Percentiles rank a stretch among this genome's conserved stretches.
phyloP scores from a whole-genome alignment of 92 coral and sea anemone species.

The Plumapathes pennacea region DNA sequence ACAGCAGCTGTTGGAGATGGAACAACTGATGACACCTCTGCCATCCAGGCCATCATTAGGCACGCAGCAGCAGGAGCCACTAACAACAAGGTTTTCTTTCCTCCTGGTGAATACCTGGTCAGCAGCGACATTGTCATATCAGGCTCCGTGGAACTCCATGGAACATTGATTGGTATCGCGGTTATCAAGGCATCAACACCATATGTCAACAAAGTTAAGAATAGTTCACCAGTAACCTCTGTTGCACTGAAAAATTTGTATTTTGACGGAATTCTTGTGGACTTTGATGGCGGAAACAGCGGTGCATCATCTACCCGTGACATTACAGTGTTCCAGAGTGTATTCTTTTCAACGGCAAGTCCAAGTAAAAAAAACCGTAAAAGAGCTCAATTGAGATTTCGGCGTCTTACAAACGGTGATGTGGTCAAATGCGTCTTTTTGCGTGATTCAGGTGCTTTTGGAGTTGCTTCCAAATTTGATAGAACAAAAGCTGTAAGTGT shows the following conservation, averaged over 20 bases:
- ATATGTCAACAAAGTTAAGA: constrained; percentile 3
- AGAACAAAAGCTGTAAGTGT: constrained; percentile 2
- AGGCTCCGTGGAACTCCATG: constrained; percentile 21
- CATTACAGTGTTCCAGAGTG: constrained; percentile 9
- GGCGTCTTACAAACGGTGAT: neutral
- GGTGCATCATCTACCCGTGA: constrained; percentile 7
- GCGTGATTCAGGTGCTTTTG: constrained; percentile 22
- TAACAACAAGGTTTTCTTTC: constrained; percentile 40
- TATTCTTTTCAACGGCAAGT: constrained; percentile 26
- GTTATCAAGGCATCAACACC: constrained; percentile 26
- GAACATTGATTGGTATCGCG: constrained; percentile 32
- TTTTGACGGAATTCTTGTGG: constrained; percentile 43
- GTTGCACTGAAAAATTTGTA: constrained; percentile 12
- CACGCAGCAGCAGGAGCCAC: neutral
- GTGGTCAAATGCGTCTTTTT: constrained; percentile 10
- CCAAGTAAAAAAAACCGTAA: neutral
- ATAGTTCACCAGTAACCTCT: neutral
- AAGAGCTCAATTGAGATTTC: constrained; percentile 5
- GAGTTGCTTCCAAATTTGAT: constrained; percentile 22
- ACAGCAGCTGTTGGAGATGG: constrained; percentile 46
- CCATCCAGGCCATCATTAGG: constrained; percentile 32
- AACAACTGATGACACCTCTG: constrained; percentile 24
- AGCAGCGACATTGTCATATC: constrained; percentile 4
- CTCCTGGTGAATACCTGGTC: constrained; percentile 52
- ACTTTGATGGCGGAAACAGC: constrained; percentile 5